These are phyloP conservation scores for Oscarella lobularis DNA, from an alignment of 37 sponge, comb jelly and placozoan genomes.

Conservation along the genomic window DNA sequence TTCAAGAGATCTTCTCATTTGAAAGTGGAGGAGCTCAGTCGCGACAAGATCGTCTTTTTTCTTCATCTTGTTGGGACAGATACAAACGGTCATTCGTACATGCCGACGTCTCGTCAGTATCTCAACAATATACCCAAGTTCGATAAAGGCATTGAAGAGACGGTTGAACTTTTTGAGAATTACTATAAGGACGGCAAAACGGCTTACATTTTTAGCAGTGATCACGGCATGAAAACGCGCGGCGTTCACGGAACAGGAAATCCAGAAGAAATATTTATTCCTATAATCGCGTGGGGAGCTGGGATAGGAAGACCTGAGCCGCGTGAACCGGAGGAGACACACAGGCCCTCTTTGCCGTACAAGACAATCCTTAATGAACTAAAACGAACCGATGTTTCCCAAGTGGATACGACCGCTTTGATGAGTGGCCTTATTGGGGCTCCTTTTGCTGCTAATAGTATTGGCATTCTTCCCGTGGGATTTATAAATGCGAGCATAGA, in stretches of 20 bases:
- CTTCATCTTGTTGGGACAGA: slow-evolving; percentile 63
- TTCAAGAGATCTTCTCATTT: slow-evolving; percentile 24
- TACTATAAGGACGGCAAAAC: slow-evolving; percentile 53
- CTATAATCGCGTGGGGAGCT: slow-evolving; percentile 85
- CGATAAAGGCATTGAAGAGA: slow-evolving; percentile 42
- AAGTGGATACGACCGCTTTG: slow-evolving; percentile 64
- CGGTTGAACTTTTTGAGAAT: slow-evolving; percentile 26
- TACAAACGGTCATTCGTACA: slow-evolving; percentile 70
- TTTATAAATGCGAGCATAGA: slow-evolving; percentile 36
- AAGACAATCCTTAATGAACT: slow-evolving; percentile 27
- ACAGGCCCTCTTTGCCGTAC: no score
- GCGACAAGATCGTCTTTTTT: slow-evolving; percentile 53
- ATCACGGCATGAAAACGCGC: slow-evolving; percentile 87
- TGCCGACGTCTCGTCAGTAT: slow-evolving; percentile 44
- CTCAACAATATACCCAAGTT: slow-evolving; percentile 43
- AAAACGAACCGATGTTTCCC: slow-evolving; percentile 50
- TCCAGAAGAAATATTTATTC: slow-evolving; percentile 63
- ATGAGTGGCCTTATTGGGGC: slow-evolving; percentile 53
- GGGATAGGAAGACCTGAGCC: slow-evolving; percentile 41
- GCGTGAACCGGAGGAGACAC: neutral
- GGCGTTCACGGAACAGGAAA: slow-evolving; percentile 64
- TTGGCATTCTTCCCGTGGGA: slow-evolving; percentile 45
- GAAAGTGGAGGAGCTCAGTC: slow-evolving; percentile 1
- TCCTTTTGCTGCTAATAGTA: slow-evolving; percentile 55
- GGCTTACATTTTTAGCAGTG: slow-evolving; percentile 64